These are phyloP conservation scores for Tauraco hartlaubi DNA, from an alignment of 2,797 vertebrate genomes.

Conservation along the genomic window DNA sequence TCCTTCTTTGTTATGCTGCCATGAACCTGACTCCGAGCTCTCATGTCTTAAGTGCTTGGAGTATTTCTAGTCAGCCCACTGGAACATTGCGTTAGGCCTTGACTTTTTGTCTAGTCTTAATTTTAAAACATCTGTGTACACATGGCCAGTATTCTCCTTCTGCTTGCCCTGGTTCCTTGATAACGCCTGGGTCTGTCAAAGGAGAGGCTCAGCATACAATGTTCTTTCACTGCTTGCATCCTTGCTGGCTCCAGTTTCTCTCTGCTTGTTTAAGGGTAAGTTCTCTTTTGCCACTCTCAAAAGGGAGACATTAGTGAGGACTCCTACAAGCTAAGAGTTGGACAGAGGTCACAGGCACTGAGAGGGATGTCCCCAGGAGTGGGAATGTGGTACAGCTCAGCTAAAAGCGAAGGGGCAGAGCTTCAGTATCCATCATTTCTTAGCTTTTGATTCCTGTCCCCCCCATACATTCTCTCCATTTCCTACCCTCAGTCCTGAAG, in stretches of 20 bases:
- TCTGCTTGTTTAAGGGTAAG: not conserved
- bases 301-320: not conserved
- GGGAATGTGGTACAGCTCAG: not conserved
- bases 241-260: not conserved
- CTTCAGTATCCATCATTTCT: not conserved
- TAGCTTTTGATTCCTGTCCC: not conserved
- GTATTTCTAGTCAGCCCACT: not conserved
- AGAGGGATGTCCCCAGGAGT: not conserved
- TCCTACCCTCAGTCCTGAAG: not conserved
- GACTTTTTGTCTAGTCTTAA: not conserved
- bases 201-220: not conserved
- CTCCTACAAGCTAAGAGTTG: not conserved
- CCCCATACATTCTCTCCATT: rapidly evolving
- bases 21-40: not conserved
- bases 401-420: not conserved
- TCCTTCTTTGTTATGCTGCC: not conserved
- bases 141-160: not conserved
- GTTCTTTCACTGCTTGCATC: not conserved
- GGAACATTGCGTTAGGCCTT: not conserved
- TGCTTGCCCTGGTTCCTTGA: not conserved
- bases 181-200: not conserved
- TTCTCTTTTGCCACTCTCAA: not conserved
- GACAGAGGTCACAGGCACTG: not conserved
- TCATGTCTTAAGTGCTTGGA: not conserved
- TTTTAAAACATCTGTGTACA: not conserved